Evolutionary conservation across 2,888 invertebrate species (phyloP).

Genomic region (Graphium colonna): DNA sequence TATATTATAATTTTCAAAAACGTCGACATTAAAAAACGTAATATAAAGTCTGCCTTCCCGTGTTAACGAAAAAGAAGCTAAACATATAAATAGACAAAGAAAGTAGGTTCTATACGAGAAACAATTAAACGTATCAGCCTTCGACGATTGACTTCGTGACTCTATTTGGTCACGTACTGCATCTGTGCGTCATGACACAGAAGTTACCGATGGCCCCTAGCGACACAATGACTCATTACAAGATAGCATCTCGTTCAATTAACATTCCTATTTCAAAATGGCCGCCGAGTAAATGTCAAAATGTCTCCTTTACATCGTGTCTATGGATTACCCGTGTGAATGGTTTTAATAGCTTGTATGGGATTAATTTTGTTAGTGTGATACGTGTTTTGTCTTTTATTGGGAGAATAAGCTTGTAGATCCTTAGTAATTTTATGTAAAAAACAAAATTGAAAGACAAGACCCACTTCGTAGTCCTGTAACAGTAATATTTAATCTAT

Average conservation of each 20-base stretch:
- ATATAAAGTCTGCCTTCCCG: no score
- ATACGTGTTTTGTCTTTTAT: no score
- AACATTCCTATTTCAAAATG: conserved; percentile 55
- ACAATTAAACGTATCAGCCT: background rate
- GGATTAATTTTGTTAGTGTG: background rate
- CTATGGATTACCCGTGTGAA: conserved; percentile 29
- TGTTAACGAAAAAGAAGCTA: no score
- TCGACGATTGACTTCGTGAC: conserved; percentile 13
- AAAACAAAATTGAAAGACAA: no score
- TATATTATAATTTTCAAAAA: no score
- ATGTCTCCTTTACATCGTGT: conserved; percentile 41
- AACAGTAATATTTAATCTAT: no score
- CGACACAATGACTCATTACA: conserved; percentile 70
- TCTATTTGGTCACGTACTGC: conserved; percentile 15
- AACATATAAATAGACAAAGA: no score
- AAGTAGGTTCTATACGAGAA: background rate
- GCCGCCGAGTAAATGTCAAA: conserved; percentile 63
- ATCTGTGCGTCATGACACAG: conserved; percentile 17
- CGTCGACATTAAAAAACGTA: no score
- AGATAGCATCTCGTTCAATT: conserved; percentile 72
- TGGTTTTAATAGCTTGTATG: conserved; percentile 7
- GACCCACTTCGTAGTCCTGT: no score
- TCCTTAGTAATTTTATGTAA: no score
- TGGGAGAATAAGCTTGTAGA: no score
- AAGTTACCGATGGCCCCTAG: conserved; percentile 40